Conservation (phyloP, 1,140 invertebrate genomes). For the Trichoplusia ni region DNA sequence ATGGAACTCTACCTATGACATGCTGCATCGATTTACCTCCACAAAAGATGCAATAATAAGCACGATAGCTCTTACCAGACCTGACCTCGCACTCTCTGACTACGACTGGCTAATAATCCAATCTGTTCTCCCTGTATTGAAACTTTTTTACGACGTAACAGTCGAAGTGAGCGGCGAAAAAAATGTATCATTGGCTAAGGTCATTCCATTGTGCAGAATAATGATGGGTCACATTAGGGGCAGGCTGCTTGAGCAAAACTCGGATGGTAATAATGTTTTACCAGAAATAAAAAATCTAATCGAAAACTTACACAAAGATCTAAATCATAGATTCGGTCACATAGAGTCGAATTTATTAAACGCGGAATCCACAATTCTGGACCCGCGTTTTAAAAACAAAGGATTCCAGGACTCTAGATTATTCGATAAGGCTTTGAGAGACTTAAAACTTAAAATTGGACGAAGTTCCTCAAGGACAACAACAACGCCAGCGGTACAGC, state of each 20-base stretch:
- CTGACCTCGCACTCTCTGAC: neutral
- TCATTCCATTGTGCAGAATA: constrained; percentile 4
- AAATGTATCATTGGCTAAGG: constrained; percentile 28
- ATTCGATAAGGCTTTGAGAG: neutral
- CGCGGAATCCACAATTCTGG: constrained; percentile 25
- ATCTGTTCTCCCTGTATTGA: constrained; percentile 13
- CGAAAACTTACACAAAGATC: too few relatives aligned
- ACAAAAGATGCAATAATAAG: neutral
- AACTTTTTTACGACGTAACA: constrained; percentile 1
- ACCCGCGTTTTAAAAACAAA: constrained; percentile 29
- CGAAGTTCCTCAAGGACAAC: neutral
- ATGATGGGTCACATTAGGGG: neutral
- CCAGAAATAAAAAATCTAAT: too few relatives aligned
- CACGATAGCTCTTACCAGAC: neutral
- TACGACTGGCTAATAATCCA: constrained; percentile 25
- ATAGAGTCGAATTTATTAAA: constrained; percentile 8
- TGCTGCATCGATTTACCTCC: neutral
- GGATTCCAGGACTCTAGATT: neutral
- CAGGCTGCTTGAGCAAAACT: too few relatives aligned
- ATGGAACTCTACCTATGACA: constrained; percentile 9
- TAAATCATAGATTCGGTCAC: neutral
- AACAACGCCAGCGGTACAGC: neutral
- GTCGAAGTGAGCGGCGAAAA: constrained; percentile 1
- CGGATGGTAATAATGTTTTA: too few relatives aligned
- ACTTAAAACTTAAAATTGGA: neutral